Conservation (phyloP, 2,797 vertebrate genomes). For the Amniataba percoides region DNA sequence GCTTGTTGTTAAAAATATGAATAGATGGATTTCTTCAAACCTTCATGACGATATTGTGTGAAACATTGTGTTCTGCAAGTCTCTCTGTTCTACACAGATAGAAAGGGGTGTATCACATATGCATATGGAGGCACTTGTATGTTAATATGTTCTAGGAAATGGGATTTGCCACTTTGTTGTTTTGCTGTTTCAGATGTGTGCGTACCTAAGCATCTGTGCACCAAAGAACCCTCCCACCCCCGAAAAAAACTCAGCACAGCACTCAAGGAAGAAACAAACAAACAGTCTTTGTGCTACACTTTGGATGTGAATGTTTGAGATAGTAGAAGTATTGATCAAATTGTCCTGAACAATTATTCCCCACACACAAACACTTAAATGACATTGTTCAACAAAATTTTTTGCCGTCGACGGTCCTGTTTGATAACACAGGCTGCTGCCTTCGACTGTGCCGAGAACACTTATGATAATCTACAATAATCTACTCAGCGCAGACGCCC, state of each 20-base stretch:
- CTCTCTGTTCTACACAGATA: conserved; percentile 44
- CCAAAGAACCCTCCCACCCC: neutral
- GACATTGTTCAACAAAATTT: conserved; percentile 26
- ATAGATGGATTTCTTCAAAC: conserved; percentile 42
- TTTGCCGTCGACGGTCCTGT: conserved; percentile 17
- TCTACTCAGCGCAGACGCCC: conserved; percentile 70
- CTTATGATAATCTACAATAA: conserved; percentile 75
- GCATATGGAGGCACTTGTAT: conserved; percentile 32
- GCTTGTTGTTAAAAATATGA: conserved; percentile 46
- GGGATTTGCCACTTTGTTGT: conserved; percentile 53
- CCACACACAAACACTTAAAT: conserved; percentile 18
- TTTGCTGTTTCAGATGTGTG: conserved; percentile 28
- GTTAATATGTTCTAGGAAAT: conserved; percentile 59
- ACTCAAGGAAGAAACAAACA: neutral
- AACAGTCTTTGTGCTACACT: neutral
- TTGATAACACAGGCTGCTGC: conserved; percentile 54
- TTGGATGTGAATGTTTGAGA: conserved; percentile 7
- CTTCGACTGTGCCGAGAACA: conserved; percentile 53
- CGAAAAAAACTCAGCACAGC: neutral
- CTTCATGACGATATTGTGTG: conserved; percentile 36
- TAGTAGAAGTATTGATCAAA: conserved; percentile 31
- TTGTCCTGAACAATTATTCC: conserved; percentile 24
- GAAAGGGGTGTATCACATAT: conserved; percentile 18
- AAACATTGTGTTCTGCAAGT: conserved; percentile 22
- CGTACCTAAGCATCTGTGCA: conserved; percentile 13